Evolutionary conservation across 2,888 invertebrate genomes (phyloP).

Genomic region (Drosophila stalkeri): DNA sequence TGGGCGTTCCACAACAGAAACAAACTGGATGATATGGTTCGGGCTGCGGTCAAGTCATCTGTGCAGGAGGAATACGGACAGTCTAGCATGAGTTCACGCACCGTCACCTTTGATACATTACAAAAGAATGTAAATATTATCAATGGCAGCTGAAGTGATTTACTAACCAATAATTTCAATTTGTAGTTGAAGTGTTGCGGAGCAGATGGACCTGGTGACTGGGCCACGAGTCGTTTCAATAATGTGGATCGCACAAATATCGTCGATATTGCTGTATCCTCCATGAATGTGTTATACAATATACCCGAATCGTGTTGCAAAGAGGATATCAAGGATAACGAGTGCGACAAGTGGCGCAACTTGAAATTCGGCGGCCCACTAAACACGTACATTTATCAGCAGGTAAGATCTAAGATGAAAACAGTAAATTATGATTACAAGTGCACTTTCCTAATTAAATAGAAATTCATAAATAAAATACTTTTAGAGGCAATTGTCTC

Average conservation of each 20-base stretch:
- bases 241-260: conserved; percentile 85
- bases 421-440: background rate
- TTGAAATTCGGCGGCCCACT: conserved; percentile 85
- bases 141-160: background rate
- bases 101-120: conserved; percentile 89
- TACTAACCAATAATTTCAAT: background rate
- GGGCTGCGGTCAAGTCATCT: conserved; percentile 88
- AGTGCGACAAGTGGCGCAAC: conserved; percentile 86
- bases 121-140: conserved; percentile 87
- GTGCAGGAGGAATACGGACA: conserved; percentile 88
- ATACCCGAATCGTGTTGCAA: conserved; percentile 88
- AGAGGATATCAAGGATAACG: conserved; percentile 84
- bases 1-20: conserved; percentile 91
- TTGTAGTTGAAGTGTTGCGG: conserved; percentile 91
- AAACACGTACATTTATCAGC: conserved; percentile 85
- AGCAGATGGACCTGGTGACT: conserved; percentile 89
- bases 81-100: conserved; percentile 86
- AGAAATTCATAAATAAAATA: background rate
- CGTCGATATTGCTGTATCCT: conserved; percentile 86
- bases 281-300: conserved; percentile 86
- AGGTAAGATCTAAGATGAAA: conserved; percentile 76
- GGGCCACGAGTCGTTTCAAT: conserved; percentile 88
- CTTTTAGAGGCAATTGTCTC: background rate
- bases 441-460: background rate
- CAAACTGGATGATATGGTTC: conserved; percentile 88